phyloP scores from a whole-genome alignment of 2,113 vertebrate species.

The Tachycineta bicolor region DNA sequence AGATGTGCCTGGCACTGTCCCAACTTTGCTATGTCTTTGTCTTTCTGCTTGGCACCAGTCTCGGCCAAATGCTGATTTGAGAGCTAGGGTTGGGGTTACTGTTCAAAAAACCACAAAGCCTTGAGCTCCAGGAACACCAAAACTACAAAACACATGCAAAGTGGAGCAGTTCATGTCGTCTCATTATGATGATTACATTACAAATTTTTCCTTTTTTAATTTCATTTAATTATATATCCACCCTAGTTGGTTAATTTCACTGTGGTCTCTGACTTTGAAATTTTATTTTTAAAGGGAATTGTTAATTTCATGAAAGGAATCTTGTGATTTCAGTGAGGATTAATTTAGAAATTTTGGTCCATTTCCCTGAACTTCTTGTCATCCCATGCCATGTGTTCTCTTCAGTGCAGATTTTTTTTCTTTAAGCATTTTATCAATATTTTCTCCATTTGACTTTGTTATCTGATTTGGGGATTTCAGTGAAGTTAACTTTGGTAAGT shows the following conservation, averaged over 20 bases:
- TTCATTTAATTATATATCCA: not conserved
- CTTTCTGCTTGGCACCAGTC: not conserved
- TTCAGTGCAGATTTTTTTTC: too few relatives aligned
- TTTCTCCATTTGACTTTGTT: rapidly evolving
- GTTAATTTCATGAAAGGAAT: not conserved
- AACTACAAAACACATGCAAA: not conserved
- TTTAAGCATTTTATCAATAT: not conserved
- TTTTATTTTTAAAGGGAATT: not conserved
- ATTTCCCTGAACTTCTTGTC: not conserved
- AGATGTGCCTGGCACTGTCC: too few relatives aligned
- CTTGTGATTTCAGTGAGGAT: not conserved
- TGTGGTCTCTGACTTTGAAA: not conserved
- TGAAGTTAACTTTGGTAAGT: not conserved
- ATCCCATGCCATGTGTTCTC: not conserved
- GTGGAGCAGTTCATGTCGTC: too few relatives aligned
- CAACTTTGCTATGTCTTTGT: not conserved
- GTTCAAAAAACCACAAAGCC: not conserved
- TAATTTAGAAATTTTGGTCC: not conserved
- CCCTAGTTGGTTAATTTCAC: not conserved
- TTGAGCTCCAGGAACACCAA: not conserved
- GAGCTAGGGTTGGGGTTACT: too few relatives aligned
- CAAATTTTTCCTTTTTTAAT: not conserved
- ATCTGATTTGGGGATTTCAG: not conserved
- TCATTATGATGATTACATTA: too few relatives aligned
- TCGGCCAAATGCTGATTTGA: not conserved